Evolutionary conservation across 1,140 invertebrate species (phyloP), one percentile per base, ranked within the genome.

Genomic region (Arctopsyche grandis): DNA sequence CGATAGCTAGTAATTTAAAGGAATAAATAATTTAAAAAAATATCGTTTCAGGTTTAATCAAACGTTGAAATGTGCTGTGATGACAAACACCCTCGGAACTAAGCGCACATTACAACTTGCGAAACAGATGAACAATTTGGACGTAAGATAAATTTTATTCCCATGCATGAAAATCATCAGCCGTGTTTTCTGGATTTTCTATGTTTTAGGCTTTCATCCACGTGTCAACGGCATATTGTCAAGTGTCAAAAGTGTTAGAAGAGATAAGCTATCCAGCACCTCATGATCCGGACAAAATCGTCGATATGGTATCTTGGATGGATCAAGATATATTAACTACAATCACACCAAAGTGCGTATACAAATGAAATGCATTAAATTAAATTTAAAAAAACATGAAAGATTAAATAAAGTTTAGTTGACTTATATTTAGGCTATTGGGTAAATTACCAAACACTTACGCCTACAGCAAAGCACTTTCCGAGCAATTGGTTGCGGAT

Each of bases 161-260:
- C 16, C 3, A 52, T 38, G 7, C 7, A 38, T 4, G 29, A 38
- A 38, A 38, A 38, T 38, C 1, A 38, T 38, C 7, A 38, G 29
- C 29, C 29, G 1, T 38, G 7, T 38, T 38, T 38, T 38, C 7
- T 38, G n/a, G n/a, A n/a, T n/a, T n/a, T n/a, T n/a, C n/a, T n/a
- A n/a, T 38, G 29, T 85, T 83, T 0, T 82, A 91, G 89, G 88
- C 89, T 0, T 92, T 96, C 77, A 88, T 96, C 1, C 94, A 97
- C 83, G 91, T 96, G 0, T 96, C 94, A 1, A 96, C 95, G 0
- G 92, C 94, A 0, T 97, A 94, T 83, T 95, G 93, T 80, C 94
- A 96, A 82, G 90, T 93, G 44, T 88, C 93, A 78, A 85, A 87
- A 0, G 88, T 91, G 0, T 86, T 95, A 22, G 92, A 94, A 81